Percentiles rank a stretch among this genome's conserved stretches.
Conservation (phyloP, 2,888 invertebrate genomes). For the Quadriops clusia region DNA sequence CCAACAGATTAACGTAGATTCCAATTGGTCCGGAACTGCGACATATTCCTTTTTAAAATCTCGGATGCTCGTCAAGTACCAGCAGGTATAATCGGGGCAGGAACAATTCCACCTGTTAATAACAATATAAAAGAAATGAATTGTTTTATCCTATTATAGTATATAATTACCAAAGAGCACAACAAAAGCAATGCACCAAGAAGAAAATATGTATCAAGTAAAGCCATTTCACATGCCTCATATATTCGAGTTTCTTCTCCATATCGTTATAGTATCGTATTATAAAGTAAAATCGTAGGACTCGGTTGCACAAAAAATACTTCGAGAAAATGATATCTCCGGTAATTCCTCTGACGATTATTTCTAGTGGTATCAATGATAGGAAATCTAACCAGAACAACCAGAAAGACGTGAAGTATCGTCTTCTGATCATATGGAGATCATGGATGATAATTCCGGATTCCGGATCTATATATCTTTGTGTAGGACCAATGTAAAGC, state of each 20-base stretch:
- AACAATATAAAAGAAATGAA: too few relatives aligned
- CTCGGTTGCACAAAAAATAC: constrained; percentile 7
- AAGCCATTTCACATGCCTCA: constrained; percentile 10
- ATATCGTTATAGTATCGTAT: constrained; percentile 7
- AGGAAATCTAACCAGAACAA: constrained; percentile 11
- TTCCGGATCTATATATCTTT: constrained; percentile 10
- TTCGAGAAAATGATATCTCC: background rate
- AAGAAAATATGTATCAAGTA: too few relatives aligned
- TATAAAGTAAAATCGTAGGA: constrained; percentile 8
- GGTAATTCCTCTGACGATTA: background rate
- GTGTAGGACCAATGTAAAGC: constrained; percentile 8
- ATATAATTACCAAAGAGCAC: too few relatives aligned
- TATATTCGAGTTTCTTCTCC: constrained; percentile 8
- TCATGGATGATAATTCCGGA: constrained; percentile 8
- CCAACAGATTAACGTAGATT: too few relatives aligned
- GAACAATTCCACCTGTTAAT: too few relatives aligned
- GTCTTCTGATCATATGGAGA: constrained; percentile 5
- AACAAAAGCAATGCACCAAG: too few relatives aligned
- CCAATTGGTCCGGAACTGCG: too few relatives aligned
- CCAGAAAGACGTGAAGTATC: constrained; percentile 9
- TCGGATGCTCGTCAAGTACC: too few relatives aligned
- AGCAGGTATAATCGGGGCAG: too few relatives aligned
- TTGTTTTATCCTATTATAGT: too few relatives aligned
- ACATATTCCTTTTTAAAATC: too few relatives aligned
- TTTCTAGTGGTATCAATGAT: constrained; percentile 10